Evolutionary conservation across 2,113 vertebrate species (phyloP).

Genomic region (Cyrtonyx montezumae): DNA sequence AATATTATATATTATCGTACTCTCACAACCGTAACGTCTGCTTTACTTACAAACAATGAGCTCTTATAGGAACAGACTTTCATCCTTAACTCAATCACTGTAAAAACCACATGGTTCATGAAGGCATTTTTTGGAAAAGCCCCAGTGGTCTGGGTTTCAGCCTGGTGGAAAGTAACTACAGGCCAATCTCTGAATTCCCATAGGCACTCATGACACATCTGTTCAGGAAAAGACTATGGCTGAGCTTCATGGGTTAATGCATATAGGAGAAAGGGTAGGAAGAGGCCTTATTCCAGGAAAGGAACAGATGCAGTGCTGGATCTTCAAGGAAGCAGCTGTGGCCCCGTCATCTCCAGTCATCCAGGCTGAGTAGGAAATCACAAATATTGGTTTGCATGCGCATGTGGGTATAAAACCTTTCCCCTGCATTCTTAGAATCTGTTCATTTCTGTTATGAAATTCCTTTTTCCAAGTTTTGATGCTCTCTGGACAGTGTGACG

Average conservation of each 20-base stretch:
- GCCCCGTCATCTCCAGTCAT: not conserved
- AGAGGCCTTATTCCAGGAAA: not conserved
- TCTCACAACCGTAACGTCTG: not conserved
- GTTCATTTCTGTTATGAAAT: not conserved
- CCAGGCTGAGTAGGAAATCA: not conserved
- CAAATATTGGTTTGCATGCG: not conserved
- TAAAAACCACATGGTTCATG: not conserved
- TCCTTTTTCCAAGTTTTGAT: not conserved
- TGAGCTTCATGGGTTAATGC: not conserved
- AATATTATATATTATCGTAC: not conserved
- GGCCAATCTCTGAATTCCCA: not conserved
- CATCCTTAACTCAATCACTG: not conserved
- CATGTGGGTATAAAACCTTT: not conserved
- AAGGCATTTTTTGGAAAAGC: not conserved
- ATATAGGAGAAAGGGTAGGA: not conserved
- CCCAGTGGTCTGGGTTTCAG: not conserved
- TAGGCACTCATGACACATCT: not conserved
- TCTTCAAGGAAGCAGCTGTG: not conserved
- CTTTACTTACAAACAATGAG: not conserved
- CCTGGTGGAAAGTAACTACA: not conserved
- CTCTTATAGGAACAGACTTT: not conserved
- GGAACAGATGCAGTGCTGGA: not conserved
- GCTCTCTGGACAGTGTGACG: not conserved
- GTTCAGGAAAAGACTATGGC: not conserved
- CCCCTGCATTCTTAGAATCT: rapidly evolving